Conservation (phyloP, 2,888 invertebrate genomes). For the Hydroisotoma schaefferi region DNA sequence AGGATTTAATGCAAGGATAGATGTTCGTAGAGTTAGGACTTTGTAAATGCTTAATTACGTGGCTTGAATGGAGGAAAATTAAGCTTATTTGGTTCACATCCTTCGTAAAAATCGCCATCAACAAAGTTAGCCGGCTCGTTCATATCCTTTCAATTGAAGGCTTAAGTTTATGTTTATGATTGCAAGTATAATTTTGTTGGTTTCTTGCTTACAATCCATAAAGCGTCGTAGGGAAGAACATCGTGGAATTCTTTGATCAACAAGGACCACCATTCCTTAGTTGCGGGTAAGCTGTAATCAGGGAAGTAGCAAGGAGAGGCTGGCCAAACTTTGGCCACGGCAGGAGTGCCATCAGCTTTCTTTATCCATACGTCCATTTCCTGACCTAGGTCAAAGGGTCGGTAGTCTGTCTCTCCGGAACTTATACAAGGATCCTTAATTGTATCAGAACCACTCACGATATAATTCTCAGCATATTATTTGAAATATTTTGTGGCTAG, state of each 20-base stretch:
- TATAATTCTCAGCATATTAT: background rate
- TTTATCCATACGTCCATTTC: constrained; percentile 48
- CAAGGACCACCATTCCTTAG: constrained; percentile 41
- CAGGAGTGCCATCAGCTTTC: constrained; percentile 33
- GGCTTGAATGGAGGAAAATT: constrained; percentile 70
- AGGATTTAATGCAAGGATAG: background rate
- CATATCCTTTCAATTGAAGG: constrained; percentile 62
- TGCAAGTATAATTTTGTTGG: background rate
- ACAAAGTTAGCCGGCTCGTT: constrained; percentile 82
- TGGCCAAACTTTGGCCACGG: constrained; percentile 42
- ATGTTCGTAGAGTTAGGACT: background rate
- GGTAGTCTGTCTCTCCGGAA: constrained; percentile 24
- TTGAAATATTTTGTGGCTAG: background rate
- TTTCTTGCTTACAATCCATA: constrained; percentile 45
- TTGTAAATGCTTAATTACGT: constrained; percentile 51
- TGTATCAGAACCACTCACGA: too few relatives aligned
- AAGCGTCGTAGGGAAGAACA: constrained; percentile 42
- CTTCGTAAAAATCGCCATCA: constrained; percentile 59
- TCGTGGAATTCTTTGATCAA: constrained; percentile 42
- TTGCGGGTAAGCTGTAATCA: constrained; percentile 40
- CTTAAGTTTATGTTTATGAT: background rate
- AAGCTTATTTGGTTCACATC: constrained; percentile 58
- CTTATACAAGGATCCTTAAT: constrained; percentile 32
- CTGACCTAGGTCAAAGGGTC: constrained; percentile 39
- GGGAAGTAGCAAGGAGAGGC: constrained; percentile 42